phyloP scores from a whole-genome alignment of 2,113 vertebrate species.

The Felis chaus region DNA sequence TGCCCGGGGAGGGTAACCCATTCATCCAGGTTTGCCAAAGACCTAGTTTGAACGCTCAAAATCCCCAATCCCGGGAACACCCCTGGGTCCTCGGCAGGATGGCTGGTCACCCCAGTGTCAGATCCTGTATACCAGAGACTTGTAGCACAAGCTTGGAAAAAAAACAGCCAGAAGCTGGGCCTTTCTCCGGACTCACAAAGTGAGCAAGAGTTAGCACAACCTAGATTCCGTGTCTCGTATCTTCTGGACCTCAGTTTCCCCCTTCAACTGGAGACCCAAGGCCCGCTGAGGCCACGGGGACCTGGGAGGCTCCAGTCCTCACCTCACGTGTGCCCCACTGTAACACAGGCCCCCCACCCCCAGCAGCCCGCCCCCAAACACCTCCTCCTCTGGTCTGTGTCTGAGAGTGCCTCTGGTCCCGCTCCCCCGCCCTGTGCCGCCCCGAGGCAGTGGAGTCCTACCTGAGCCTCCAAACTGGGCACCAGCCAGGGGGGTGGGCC shows the following conservation, averaged over 20 bases:
- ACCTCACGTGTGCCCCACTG: rapidly evolving
- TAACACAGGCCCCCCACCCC: background rate
- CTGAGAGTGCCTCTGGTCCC: background rate
- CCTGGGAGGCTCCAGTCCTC: background rate
- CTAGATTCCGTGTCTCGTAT: background rate
- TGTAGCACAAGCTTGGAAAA: rapidly evolving
- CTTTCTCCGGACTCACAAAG: background rate
- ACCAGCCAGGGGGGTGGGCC: conserved; percentile 94
- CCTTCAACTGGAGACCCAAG: background rate
- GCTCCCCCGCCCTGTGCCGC: rapidly evolving
- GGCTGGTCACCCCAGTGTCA: rapidly evolving
- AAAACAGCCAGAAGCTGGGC: background rate
- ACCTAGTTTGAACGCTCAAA: background rate
- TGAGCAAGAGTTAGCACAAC: background rate
- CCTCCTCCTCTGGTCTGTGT: too few species aligned
- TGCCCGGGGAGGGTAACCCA: too few species aligned
- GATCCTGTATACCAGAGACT: rapidly evolving
- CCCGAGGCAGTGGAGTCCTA: conserved; percentile 70
- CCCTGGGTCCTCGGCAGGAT: background rate
- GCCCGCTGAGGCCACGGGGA: background rate
- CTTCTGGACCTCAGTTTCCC: background rate
- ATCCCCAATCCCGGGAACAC: background rate
- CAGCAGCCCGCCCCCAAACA: too few species aligned
- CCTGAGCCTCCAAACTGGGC: conserved; percentile 95
- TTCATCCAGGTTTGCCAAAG: background rate